phyloP scores from a whole-genome alignment of 2,888 invertebrate species.

The Tholera decimalis region DNA sequence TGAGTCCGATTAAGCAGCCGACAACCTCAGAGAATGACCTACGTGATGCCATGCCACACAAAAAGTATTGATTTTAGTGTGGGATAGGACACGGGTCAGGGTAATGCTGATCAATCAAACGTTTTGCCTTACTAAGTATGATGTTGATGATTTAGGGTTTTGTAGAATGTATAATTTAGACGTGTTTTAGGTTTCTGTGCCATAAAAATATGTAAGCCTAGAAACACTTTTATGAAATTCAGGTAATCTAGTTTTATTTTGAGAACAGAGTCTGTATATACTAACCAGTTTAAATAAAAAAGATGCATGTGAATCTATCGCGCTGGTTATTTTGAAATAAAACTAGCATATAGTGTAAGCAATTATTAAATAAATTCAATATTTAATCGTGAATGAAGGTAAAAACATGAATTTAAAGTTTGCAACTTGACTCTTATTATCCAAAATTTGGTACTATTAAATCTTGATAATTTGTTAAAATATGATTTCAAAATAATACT shows the following conservation, averaged over 20 bases:
- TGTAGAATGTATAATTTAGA: slow-evolving; percentile 27
- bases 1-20: no score
- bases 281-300: neutral
- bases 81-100: slow-evolving; percentile 15
- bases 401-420: no score
- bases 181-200: slow-evolving; percentile 4
- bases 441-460: no score
- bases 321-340: neutral
- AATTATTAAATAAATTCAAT: no score
- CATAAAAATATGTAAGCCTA: slow-evolving; percentile 1
- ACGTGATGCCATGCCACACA: no score
- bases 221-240: slow-evolving; percentile 4
- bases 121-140: slow-evolving; percentile 16
- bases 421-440: no score
- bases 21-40: no score
- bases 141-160: slow-evolving; percentile 9
- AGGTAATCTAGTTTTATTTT: slow-evolving; percentile 5
- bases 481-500: no score
- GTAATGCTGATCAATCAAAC: slow-evolving; percentile 12
- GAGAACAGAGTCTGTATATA: slow-evolving; percentile 3
- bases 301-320: no score
- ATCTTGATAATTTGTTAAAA: no score
- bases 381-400: no score
- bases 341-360: no score
- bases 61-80: slow-evolving; percentile 13